These are phyloP conservation scores for Andrena minutula DNA, from an alignment of 2,888 invertebrate genomes.

Conservation along the genomic window DNA sequence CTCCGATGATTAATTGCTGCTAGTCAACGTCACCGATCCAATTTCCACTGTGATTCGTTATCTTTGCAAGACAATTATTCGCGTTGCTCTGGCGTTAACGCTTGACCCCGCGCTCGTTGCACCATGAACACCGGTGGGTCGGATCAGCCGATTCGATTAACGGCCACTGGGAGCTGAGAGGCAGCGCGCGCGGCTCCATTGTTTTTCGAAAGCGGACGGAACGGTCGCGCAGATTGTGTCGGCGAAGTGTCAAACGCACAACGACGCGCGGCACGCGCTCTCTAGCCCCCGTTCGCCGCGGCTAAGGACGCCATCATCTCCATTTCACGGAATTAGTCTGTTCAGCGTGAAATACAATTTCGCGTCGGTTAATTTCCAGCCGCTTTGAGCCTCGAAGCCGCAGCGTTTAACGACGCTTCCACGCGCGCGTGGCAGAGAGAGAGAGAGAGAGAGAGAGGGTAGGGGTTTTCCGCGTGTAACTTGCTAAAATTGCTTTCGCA, in stretches of 20 bases:
- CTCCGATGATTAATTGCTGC: too few relatives aligned
- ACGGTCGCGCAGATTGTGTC: conserved; percentile 11
- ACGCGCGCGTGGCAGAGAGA: too few relatives aligned
- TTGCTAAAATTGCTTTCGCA: conserved; percentile 33
- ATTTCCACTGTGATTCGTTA: background rate
- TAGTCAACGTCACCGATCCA: too few relatives aligned
- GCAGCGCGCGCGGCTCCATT: background rate
- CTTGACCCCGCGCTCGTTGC: background rate
- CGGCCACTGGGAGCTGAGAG: background rate
- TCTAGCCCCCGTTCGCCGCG: background rate
- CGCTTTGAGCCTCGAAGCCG: conserved; percentile 25
- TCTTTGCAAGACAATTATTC: conserved; percentile 11
- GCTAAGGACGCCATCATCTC: conserved; percentile 53
- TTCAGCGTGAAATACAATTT: conserved; percentile 52
- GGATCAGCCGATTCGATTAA: conserved; percentile 16
- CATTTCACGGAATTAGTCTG: conserved; percentile 53
- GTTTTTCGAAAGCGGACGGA: background rate
- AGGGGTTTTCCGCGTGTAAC: conserved; percentile 19
- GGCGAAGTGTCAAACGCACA: conserved; percentile 52
- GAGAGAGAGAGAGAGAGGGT: too few relatives aligned
- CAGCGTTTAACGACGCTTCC: conserved; percentile 38
- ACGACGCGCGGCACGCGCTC: background rate
- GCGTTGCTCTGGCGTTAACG: background rate
- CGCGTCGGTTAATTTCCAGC: conserved; percentile 47
- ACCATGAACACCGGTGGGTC: background rate